phyloP scores from a whole-genome alignment of 2,888 invertebrate genomes.

The Nudaria mundana region DNA sequence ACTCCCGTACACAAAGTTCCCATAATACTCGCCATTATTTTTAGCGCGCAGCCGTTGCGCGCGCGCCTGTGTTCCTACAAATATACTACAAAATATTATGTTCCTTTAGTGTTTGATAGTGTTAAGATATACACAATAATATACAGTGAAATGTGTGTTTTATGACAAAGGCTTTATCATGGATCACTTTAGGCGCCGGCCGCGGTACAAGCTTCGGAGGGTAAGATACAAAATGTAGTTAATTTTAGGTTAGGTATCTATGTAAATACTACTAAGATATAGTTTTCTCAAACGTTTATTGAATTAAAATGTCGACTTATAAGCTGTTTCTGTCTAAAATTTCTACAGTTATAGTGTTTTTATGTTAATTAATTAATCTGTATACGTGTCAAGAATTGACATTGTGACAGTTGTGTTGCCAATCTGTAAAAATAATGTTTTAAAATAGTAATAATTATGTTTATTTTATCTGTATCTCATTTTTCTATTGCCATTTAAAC shows the following conservation, averaged over 20 bases:
- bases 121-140: constrained; percentile 24
- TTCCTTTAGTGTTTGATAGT: constrained; percentile 34
- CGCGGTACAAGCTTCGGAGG: constrained; percentile 52
- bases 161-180: constrained; percentile 70
- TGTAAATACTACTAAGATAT: constrained; percentile 1
- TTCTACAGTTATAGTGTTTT: background rate
- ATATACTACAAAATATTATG: constrained; percentile 31
- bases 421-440: constrained; percentile 19
- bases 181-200: constrained; percentile 67
- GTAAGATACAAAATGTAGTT: constrained; percentile 46
- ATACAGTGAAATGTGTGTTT: constrained; percentile 59
- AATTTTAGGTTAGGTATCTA: constrained; percentile 44
- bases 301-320: background rate
- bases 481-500: no score
- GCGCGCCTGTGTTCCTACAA: constrained; percentile 29
- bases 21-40: constrained; percentile 54
- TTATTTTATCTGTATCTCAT: no score
- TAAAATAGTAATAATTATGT: no score
- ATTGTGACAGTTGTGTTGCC: constrained; percentile 30
- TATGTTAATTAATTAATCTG: constrained; percentile 11
- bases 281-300: background rate
- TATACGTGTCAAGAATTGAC: constrained; percentile 25
- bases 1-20: constrained; percentile 22
- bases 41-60: constrained; percentile 63
- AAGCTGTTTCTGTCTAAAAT: background rate